A percentile compares a stretch with the other conserved stretches of the same genome.
Conservation (phyloP, 2,888 invertebrate species). For the Melipona beecheii region DNA sequence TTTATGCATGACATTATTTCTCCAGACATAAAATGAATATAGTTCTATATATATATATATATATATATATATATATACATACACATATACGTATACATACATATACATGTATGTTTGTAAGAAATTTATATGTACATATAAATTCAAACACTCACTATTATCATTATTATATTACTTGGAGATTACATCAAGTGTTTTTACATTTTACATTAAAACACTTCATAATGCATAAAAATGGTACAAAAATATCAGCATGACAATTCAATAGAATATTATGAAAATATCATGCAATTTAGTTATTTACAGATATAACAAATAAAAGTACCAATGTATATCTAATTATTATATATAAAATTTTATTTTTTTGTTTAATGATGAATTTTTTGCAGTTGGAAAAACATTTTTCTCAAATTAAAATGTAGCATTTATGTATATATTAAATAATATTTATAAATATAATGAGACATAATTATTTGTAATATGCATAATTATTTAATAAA, state of each 20-base stretch:
- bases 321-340: constrained; percentile 5
- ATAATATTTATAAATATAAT: constrained; percentile 17
- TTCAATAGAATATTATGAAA: constrained; percentile 8
- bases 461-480: background rate
- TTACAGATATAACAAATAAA: constrained; percentile 5
- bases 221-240: constrained; percentile 45
- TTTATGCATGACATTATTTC: constrained; percentile 69
- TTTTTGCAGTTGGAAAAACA: background rate
- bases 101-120: background rate
- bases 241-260: constrained; percentile 18
- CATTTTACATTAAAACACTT: constrained; percentile 32
- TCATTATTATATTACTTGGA: constrained; percentile 25
- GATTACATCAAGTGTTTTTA: constrained; percentile 6
- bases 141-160: constrained; percentile 24
- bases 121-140: constrained; percentile 6
- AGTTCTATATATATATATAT: constrained; percentile 11
- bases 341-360: background rate
- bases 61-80: background rate
- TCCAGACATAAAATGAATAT: constrained; percentile 51
- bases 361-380: background rate
- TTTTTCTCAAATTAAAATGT: background rate
- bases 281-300: constrained; percentile 6
- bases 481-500: background rate
- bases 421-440: background rate
- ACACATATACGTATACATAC: background rate